Conservation (phyloP, 2,888 invertebrate species). For the Drosophila macrospina region DNA sequence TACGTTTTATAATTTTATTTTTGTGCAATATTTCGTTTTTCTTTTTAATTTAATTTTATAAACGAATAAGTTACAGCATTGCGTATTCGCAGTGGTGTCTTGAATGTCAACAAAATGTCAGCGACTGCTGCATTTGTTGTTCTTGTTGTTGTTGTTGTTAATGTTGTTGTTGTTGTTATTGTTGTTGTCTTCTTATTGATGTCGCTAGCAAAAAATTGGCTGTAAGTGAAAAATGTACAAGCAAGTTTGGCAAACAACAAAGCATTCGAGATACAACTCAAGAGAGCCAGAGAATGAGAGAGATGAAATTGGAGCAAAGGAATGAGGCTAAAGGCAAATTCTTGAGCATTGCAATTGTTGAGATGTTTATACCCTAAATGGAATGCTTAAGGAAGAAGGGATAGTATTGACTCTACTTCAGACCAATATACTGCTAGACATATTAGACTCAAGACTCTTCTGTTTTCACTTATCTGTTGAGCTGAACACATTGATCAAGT, state of each 20-base stretch:
- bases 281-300: slow-evolving; percentile 1
- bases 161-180: slow-evolving; percentile 6
- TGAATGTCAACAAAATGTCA: slow-evolving; percentile 68
- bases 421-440: neutral
- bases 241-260: slow-evolving; percentile 54
- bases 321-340: slow-evolving; percentile 36
- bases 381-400: neutral
- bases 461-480: neutral
- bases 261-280: slow-evolving; percentile 45
- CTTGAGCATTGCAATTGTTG: slow-evolving; percentile 42
- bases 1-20: slow-evolving; percentile 3
- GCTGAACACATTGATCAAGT: neutral
- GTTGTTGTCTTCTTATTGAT: slow-evolving; percentile 28
- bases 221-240: slow-evolving; percentile 63
- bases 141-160: slow-evolving; percentile 10
- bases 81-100: slow-evolving; percentile 56
- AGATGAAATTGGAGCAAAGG: slow-evolving; percentile 20
- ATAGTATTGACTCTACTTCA: neutral
- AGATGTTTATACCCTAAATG: slow-evolving; percentile 23
- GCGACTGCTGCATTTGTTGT: slow-evolving; percentile 7
- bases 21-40: slow-evolving; percentile 4
- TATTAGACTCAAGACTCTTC: neutral
- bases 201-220: slow-evolving; percentile 52
- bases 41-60: slow-evolving; percentile 24
- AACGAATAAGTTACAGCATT: slow-evolving; percentile 46